Base-by-base conservation (phyloP, 2,113 vertebrate genomes). In the Dromiciops gliroides region DNA sequence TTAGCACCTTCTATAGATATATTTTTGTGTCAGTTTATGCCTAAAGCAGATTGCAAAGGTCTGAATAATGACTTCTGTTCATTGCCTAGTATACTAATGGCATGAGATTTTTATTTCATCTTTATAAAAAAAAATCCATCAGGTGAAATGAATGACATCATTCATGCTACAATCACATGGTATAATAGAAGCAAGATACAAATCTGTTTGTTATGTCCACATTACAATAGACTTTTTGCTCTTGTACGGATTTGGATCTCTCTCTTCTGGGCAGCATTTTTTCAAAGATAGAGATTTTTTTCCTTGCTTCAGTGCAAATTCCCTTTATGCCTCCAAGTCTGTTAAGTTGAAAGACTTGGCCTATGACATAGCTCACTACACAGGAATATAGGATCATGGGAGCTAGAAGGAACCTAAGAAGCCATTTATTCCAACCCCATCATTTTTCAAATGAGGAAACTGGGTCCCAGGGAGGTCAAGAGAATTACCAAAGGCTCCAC, bases 41-140 rank as follows among this genome's bases (percentile, higher is more conserved):
- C 97, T 95, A 67, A 95, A 97, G 94, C 83, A 48, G 51, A 90
- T 49, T 50, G 0, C 51, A 95, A 3, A 53, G 0, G 31, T 75
- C 92, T 96, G 37, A 49, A 90, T 14, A 49, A 93, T 88, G 96
- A 37, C 44, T 23, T 90, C 92, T 50, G 96, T 96, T 94, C 91
- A 92, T 23, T 94, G 92, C 94, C 91, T 97, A 89, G 95, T 75
- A 14, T 22, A 14, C 28, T 47, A 60, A 51, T 50, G 92, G 24
- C 75, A 96, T 22, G 89, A 96, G 50, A 48, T 97, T 97, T 96
- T 90, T 48, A 95, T 92, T 92, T 92, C 94, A 93, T 56, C 91
- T 97, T 98, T 95, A 92, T 48, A 92, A 95, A 95, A 91, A 92
- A 95, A 95, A 91, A 91, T 51, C 92, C 94, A 48, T 93, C 67